Base-by-base conservation (phyloP, 1,140 invertebrate species). In the Temnothorax nylanderi region DNA sequence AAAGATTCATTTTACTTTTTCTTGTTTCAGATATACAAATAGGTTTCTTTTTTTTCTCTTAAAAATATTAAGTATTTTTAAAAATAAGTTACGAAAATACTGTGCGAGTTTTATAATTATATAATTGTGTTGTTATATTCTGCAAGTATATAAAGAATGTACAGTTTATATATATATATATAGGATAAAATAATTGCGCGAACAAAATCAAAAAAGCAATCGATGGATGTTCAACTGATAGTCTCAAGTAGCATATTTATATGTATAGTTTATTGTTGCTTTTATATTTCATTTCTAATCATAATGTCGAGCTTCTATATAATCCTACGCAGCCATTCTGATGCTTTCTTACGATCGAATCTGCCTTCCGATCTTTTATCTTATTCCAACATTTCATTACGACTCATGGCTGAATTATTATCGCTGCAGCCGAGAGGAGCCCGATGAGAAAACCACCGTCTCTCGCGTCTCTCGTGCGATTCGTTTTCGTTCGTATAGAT, bases 401-500 rank as follows among this genome's bases (percentile, higher is more conserved):
- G 62, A 51, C 44, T 67, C 10, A 3, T n/a, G 58, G 87, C n/a
- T 69, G 86, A 88, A 78, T 86, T 85, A 89, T 89, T 62, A 82
- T 65, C 62, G 88, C 54, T 49, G 51, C 69, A 18, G 58, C 21
- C 7, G n/a, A 41, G 56, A 72, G 74, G 37, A 34, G 11, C 1
- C 3, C 34, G 51, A 37, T 49, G 76, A 78, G 49, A 81, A 56
- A 71, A 41, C 7, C 21, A 3, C 16, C 62, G 47, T 82, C 18
- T 64, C 26, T 47, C 41, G n/a, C 54, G 18, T 64, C 37, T 80
- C n/a, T 32, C 49, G 5, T 49, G 34, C 76, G 85, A 87, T 87
- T 90, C 85, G 77, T 84, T 90, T 90, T 90, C 88, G 85, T 89
- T 89, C 71, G 69, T 47, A 26, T 26, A 32, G 67, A 85, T 32